Base-by-base conservation (phyloP, 53 echinoderm and acorn worm species). In the Luidia sarsii region DNA sequence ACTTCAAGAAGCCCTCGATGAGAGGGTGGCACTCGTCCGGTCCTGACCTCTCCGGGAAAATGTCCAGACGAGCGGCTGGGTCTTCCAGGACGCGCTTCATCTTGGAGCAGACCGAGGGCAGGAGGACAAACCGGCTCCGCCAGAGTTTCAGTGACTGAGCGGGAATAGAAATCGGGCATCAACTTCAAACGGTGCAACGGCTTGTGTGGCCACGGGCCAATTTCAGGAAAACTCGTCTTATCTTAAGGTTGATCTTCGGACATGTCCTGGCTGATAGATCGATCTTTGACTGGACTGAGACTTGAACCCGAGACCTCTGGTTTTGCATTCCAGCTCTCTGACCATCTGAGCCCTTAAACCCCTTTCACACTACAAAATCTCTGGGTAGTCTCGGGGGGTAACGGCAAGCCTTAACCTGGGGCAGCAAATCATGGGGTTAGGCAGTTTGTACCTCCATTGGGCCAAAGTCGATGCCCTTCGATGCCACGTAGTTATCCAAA, bases 401-500 rank as follows among this genome's bases (percentile, higher is more conserved):
- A n/a, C n/a, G n/a, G n/a, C n/a, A n/a, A n/a, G n/a, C n/a, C n/a
- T n/a, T n/a, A n/a, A n/a, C n/a, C n/a, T n/a, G n/a, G n/a, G n/a
- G n/a, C n/a, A n/a, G n/a, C n/a, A 11, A 32, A 35, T 30, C 7
- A 65, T 30, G 19, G 27, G 9, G 5, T 29, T 29, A 65, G 28
- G 19, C 4, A 33, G 11, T 56, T 73, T 31, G 20, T 59, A 88
- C 92, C 41, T 93, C 93, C 80, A 93, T 83, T 11, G 90, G 74
- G 10, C 79, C 75, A 83, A 86, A 93, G 54, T 89, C 89, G 11
- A 68, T 57, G 24, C 90, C 87, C 37, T 81, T 85, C 14, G 77
- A 79, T n/a, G 89, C 86, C 48, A 93, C 82, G 46, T 93, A 89
- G 66, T 89, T 93, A 37, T 93, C 93, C 54, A 93, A 67, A 32